Conservation (phyloP, 2,113 vertebrate species). For the Arvicanthis niloticus region DNA sequence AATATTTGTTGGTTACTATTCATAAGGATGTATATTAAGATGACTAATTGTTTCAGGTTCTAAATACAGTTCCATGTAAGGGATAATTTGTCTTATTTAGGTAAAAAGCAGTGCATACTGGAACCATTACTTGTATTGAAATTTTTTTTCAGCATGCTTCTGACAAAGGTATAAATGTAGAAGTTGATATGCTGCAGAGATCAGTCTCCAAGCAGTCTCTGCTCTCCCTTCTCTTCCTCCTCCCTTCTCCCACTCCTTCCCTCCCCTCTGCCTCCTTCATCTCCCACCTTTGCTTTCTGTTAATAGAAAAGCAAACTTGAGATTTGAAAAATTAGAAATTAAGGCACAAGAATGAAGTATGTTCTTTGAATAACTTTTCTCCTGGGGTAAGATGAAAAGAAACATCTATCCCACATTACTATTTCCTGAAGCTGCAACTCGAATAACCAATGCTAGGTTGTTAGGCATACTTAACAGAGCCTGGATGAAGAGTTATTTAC, state of each 20-base stretch:
- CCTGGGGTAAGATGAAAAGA: not conserved
- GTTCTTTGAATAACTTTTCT: not conserved
- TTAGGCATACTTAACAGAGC: too few species aligned
- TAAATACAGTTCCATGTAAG: not conserved
- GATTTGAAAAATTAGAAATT: not conserved
- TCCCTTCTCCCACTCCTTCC: not conserved
- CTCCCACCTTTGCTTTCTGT: not conserved
- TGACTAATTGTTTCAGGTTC: conserved; percentile 3
- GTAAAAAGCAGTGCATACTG: not conserved
- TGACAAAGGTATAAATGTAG: conserved; percentile 21
- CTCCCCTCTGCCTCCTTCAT: not conserved
- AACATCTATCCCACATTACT: not conserved
- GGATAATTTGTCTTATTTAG: conserved; percentile 41
- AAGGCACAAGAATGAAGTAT: not conserved
- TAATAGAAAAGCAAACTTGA: not conserved
- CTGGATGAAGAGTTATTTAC: not conserved
- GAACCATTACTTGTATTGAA: not conserved
- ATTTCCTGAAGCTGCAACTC: not conserved
- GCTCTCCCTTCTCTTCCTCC: not conserved
- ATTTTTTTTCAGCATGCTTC: conserved; percentile 34
- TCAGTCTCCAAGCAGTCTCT: not conserved
- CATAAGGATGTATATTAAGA: conserved; percentile 31
- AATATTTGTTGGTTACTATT: not conserved
- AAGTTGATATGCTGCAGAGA: not conserved
- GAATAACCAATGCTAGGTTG: not conserved